These are phyloP conservation scores for Argynnis bischoffii DNA, from an alignment of 2,888 invertebrate genomes.

Conservation along the genomic window DNA sequence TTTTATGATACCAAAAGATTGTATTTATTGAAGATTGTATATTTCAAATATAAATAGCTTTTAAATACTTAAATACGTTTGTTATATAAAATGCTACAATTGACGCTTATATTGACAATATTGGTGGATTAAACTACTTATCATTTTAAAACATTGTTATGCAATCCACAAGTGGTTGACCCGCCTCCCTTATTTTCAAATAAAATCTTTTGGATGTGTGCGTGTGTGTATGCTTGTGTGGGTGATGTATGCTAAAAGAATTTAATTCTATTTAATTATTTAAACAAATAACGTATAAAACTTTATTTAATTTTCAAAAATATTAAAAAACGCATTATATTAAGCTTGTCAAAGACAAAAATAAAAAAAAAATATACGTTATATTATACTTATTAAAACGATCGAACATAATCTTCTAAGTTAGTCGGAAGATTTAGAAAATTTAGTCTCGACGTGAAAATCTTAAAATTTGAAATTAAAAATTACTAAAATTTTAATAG, in stretches of 20 bases:
- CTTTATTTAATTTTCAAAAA: no score
- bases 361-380: no score
- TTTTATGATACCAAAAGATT: slow-evolving; percentile 46
- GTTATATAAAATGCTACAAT: not conserved
- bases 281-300: not conserved
- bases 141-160: slow-evolving; percentile 24
- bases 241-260: not conserved
- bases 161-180: slow-evolving; percentile 78
- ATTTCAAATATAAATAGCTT: not conserved
- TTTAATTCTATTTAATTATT: not conserved
- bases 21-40: slow-evolving; percentile 1
- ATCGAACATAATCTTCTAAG: no score
- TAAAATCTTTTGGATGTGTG: slow-evolving; percentile 10
- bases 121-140: slow-evolving; percentile 18
- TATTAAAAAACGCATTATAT: no score
- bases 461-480: no score
- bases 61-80: not conserved
- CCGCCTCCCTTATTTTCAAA: slow-evolving; percentile 53
- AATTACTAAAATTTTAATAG: no score
- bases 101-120: not conserved
- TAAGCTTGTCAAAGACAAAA: no score
- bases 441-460: no score
- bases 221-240: not conserved
- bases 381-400: no score
- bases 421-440: no score